phyloP scores from a whole-genome alignment of 2,888 invertebrate species.

The Habroteleia sp. region DNA sequence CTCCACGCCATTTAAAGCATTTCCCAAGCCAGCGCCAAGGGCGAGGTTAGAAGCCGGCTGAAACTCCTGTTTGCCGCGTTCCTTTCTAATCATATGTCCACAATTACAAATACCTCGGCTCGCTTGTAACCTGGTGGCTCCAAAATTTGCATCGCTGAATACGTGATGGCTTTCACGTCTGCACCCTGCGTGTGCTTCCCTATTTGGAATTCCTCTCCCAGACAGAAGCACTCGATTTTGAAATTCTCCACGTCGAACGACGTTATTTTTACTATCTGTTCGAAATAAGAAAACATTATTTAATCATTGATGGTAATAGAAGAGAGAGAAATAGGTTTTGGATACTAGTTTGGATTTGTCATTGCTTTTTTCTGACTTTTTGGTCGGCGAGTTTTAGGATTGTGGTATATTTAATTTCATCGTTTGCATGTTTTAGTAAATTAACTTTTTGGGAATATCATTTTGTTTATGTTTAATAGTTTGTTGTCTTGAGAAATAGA shows the following conservation, averaged over 20 bases:
- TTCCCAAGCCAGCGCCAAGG: conserved; percentile 62
- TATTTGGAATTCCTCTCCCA: conserved; percentile 96
- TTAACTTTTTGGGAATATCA: too few relatives aligned
- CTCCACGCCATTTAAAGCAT: conserved; percentile 63
- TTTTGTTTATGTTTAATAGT: too few relatives aligned
- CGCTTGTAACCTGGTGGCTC: conserved; percentile 86
- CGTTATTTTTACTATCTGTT: conserved; percentile 92
- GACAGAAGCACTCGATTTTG: conserved; percentile 87
- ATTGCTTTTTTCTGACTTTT: too few relatives aligned
- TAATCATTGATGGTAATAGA: background rate
- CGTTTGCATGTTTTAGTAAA: too few relatives aligned
- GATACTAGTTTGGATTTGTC: too few relatives aligned
- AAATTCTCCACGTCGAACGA: conserved; percentile 93
- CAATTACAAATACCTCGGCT: conserved; percentile 97
- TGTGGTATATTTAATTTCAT: too few relatives aligned
- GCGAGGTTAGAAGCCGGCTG: conserved; percentile 64
- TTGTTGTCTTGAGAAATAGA: too few relatives aligned
- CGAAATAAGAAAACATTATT: conserved; percentile 71
- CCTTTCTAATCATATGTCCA: conserved; percentile 89
- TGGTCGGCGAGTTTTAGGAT: too few relatives aligned
- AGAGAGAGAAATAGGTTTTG: too few relatives aligned
- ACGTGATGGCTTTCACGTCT: conserved; percentile 99
- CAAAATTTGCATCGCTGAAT: conserved; percentile 98
- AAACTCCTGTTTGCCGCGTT: conserved; percentile 55
- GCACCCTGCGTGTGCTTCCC: conserved; percentile 98